These are phyloP conservation scores for Aspidoscelis tigris DNA, from an alignment of 2,113 vertebrate genomes.

Conservation along the genomic window DNA sequence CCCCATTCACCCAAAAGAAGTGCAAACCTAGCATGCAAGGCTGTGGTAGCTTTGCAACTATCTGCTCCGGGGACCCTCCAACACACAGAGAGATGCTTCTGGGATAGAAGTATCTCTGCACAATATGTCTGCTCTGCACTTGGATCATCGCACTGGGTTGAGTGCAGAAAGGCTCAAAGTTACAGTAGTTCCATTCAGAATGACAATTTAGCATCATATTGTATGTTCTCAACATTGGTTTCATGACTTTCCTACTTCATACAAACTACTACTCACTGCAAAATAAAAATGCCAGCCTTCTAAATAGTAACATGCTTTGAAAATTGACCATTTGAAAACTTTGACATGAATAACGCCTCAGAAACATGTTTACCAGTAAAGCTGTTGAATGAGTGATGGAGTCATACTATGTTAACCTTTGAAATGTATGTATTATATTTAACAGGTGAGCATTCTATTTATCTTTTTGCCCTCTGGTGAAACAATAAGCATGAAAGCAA, in stretches of 20 bases:
- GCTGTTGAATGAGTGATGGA: slow-evolving; percentile 14
- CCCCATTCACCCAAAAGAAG: no score
- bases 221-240: no score
- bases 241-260: not conserved
- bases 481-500: slow-evolving; percentile 40
- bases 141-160: no score
- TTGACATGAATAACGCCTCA: slow-evolving; percentile 36
- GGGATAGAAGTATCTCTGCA: no score
- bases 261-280: not conserved
- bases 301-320: not conserved
- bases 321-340: slow-evolving; percentile 1
- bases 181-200: no score
- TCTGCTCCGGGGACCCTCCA: no score
- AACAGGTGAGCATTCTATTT: slow-evolving; percentile 21
- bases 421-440: slow-evolving; percentile 27
- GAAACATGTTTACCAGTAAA: not conserved
- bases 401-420: slow-evolving; percentile 61
- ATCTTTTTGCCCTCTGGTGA: slow-evolving; percentile 4
- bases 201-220: no score
- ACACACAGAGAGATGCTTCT: no score
- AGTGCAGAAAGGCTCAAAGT: no score
- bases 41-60: no score
- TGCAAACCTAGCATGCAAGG: no score
- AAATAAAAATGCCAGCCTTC: not conserved
- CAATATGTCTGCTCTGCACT: no score